Evolutionary conservation across 2,888 invertebrate species (phyloP), one percentile per base, ranked within the genome.

Genomic region (Hartigia nigra): DNA sequence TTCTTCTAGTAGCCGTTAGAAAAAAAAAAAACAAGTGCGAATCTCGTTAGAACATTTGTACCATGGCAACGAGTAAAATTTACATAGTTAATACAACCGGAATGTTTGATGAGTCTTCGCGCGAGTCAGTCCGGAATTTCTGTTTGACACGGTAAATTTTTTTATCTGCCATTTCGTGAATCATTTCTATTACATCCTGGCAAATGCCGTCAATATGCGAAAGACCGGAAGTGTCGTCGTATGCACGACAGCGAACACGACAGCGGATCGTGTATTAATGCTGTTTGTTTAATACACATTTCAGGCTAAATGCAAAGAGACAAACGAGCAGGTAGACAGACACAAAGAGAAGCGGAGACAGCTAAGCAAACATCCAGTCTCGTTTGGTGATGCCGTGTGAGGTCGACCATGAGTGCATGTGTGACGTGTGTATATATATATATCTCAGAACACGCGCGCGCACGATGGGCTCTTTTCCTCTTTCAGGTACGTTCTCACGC

Each of bases 341-440:
- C 81, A 86, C 85, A 84, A 86, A 86, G 84, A 87, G 83, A 79
- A 83, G 77, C 81, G 80, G 83, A 87, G 87, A 86, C 87, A 85
- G 85, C 88, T 88, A 87, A 86, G 85, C 86, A 88, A 88, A 88
- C 89, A 88, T 87, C 85, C 83, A 82, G 83, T 83, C 85, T 86
- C 86, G 84, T 85, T 88, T 83, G 82, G 83, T 75, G 35, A 36
- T 31, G 35, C 31, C 75, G 75, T 75, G 75, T 75, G 75, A 75
- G 75, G 75, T 75, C 23, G 36, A 75, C 23, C 31, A 14, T n/a
- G 75, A 31, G 36, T 75, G 75, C 37, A 5, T 34, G 37, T 55
- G 23, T 23, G 23, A 55, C 23, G 23, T 23, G 23, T 55, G 9
- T 23, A 23, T 55, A 23, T 55, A 55, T 39, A 23, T 5, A 39